phyloP scores from a whole-genome alignment of 2,113 vertebrate species.

The Ophthalmolycus amberensis region DNA sequence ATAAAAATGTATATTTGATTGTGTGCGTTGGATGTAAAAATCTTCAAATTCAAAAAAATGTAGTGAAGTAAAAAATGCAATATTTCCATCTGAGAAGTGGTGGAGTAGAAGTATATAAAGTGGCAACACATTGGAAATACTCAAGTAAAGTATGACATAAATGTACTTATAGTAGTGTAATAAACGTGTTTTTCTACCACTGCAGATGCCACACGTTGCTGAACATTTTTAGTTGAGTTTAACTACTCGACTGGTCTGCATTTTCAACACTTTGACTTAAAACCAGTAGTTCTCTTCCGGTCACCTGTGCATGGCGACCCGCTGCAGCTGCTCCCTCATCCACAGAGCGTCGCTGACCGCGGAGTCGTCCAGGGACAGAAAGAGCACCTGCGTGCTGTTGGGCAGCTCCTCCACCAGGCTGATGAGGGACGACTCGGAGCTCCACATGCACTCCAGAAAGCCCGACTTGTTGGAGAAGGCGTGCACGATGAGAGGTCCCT shows the following conservation, averaged over 20 bases:
- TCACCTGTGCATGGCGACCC: constrained; percentile 70
- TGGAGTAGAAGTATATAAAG: not conserved
- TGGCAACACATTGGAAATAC: not conserved
- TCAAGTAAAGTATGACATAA: no score
- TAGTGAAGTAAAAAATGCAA: no score
- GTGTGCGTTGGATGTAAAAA: not conserved
- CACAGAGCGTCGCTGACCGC: constrained; percentile 77
- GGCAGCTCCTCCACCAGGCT: constrained; percentile 78
- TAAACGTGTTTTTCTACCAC: no score
- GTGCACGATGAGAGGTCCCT: constrained; percentile 76
- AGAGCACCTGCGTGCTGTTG: constrained; percentile 67
- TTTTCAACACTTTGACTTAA: not conserved
- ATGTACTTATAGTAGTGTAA: no score
- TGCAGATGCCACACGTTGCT: not conserved
- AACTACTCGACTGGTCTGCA: not conserved
- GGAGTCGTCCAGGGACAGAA: constrained; percentile 83
- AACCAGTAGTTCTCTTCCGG: not conserved
- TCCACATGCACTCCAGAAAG: constrained; percentile 85
- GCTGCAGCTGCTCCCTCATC: constrained; percentile 82
- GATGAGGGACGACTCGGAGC: constrained; percentile 70
- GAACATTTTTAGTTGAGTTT: no score
- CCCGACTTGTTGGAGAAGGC: constrained; percentile 85
- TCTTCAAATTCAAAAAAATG: no score
- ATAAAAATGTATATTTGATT: not conserved
- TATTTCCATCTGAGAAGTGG: not conserved